A percentile compares a stretch with the other conserved stretches of the same genome.
phyloP scores from a whole-genome alignment of 2,797 vertebrate genomes.

The Myotis vivesi region DNA sequence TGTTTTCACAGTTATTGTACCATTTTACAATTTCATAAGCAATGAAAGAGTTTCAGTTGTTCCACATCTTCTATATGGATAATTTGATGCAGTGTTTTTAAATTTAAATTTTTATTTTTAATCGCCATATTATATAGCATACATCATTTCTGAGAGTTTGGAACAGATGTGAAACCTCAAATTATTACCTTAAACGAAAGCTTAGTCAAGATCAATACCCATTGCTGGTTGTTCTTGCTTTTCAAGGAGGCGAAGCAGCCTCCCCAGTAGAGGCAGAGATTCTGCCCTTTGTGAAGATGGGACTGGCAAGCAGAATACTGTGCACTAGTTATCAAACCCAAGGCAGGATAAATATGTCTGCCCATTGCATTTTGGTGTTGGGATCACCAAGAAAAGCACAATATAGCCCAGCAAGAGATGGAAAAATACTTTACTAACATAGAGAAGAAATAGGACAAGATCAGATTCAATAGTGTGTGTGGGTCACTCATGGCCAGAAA shows the following conservation, averaged over 20 bases:
- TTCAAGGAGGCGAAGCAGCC: background rate
- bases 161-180: background rate
- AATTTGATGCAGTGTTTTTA: background rate
- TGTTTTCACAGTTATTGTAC: background rate
- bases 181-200: background rate
- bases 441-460: background rate
- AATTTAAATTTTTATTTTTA: background rate
- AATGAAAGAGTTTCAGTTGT: background rate
- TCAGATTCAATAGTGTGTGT: background rate
- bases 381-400: background rate
- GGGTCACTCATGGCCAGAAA: rapidly evolving
- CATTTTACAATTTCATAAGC: background rate
- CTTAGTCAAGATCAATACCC: background rate
- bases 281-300: background rate
- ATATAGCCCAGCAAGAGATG: background rate
- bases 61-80: background rate
- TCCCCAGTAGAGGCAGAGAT: background rate
- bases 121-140: background rate
- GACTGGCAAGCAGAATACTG: background rate
- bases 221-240: background rate
- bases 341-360: background rate
- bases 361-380: background rate
- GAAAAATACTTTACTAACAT: background rate
- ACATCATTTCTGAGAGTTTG: background rate
- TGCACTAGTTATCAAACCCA: background rate